These are phyloP conservation scores for Nephotettix cincticeps DNA, from an alignment of 1,140 invertebrate species.

Conservation along the genomic window DNA sequence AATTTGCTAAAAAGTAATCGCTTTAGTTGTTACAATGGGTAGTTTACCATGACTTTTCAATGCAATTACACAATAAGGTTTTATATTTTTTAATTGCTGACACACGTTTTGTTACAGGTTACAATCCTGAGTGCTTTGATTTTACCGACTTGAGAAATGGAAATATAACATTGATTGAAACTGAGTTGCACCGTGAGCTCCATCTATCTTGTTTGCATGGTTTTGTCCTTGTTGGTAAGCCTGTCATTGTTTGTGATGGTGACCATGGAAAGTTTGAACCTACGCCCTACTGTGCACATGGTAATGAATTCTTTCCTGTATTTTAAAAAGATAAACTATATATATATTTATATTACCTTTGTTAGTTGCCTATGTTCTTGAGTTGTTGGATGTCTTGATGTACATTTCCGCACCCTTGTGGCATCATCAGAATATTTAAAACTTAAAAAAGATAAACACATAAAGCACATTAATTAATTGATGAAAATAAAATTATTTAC, in stretches of 20 bases:
- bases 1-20: too few species aligned
- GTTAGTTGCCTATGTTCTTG: too few species aligned
- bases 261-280: not conserved
- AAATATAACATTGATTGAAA: slow-evolving; percentile 5
- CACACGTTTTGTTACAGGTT: too few species aligned
- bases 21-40: too few species aligned
- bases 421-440: not conserved
- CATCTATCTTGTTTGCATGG: slow-evolving; percentile 20
- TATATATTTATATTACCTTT: too few species aligned
- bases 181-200: not conserved
- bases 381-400: not conserved
- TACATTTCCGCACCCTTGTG: not conserved
- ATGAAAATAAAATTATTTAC: too few species aligned
- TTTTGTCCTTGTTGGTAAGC: not conserved
- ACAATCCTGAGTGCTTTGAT: too few species aligned
- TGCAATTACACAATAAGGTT: too few species aligned
- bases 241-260: not conserved
- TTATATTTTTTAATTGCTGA: too few species aligned
- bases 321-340: not conserved
- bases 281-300: slow-evolving; percentile 6
- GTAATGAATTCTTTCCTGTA: not conserved
- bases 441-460: not conserved
- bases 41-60: too few species aligned
- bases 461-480: too few species aligned
- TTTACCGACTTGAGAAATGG: not conserved